Evolutionary conservation across 2,113 vertebrate species (phyloP).

Genomic region (Lucifuga dentata): DNA sequence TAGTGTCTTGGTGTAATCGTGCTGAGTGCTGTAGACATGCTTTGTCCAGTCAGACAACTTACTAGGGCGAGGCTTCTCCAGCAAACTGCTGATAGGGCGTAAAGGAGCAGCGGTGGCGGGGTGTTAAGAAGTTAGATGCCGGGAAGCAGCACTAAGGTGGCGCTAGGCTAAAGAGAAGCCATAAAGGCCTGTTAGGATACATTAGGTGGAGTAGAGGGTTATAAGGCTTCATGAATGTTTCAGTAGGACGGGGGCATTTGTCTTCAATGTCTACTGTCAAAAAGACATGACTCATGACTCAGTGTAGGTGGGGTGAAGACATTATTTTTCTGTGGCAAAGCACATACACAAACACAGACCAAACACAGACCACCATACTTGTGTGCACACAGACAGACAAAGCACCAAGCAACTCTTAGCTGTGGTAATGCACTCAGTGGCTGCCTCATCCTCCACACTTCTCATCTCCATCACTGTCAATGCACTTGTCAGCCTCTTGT

Average conservation of each 20-base stretch:
- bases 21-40: conserved; percentile 5
- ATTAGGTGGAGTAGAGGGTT: conserved; percentile 80
- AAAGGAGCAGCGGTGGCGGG: conserved; percentile 46
- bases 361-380: not conserved
- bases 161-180: conserved; percentile 77
- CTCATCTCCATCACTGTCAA: conserved; percentile 58
- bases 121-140: conserved; percentile 81
- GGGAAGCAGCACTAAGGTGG: conserved; percentile 78
- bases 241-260: conserved; percentile 64
- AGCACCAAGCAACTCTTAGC: conserved; percentile 43
- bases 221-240: conserved; percentile 83
- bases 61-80: conserved; percentile 1
- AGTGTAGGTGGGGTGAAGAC: conserved; percentile 39
- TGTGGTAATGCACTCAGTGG: conserved; percentile 58
- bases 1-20: conserved; percentile 3
- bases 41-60: conserved; percentile 22
- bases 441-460: conserved; percentile 32
- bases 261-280: conserved; percentile 70
- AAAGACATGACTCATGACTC: conserved; percentile 75
- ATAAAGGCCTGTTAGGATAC: conserved; percentile 82
- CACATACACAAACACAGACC: conserved; percentile 26
- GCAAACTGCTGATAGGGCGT: conserved; percentile 50
- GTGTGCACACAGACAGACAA: conserved; percentile 22
- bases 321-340: conserved; percentile 45
- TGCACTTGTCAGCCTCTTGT: not conserved